Base-by-base conservation (phyloP, 1,140 invertebrate species). In the Plectus sambesii region DNA sequence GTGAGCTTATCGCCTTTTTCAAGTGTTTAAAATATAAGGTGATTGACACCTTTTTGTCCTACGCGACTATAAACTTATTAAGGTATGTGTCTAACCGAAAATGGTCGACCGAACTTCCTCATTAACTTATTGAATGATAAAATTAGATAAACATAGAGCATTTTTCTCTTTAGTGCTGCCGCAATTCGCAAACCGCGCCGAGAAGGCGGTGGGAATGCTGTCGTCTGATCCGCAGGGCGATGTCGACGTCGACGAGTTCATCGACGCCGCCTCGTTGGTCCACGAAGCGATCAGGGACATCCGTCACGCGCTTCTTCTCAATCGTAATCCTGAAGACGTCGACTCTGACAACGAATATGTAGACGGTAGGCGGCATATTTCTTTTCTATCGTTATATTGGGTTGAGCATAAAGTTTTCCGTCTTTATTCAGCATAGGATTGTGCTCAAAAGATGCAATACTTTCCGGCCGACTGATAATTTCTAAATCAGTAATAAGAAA, bases 281-380 rank as follows among this genome's bases (percentile, higher is more conserved):
- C 94, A 97, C 69, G 89, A 97, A 72, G 90, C 88, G 1, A 89
- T 98, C 0, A 72, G 88, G 26, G 90, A 97, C 72, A 94, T 99
- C 55, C 76, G 93, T 56, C 78, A 88, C 50, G 89, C 90, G 42
- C 89, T 99, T 35, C 75, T 98, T 1, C 87, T 96, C 85, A 96
- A 94, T 70, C 78, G 89, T 73, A 87, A 70, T 51, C 46, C 57
- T 25, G 69, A 72, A 35, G 72, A 75, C 45, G 59, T 73, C 39
- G 73, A 75, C 47, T 69, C 69, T 43, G 73, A 75, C 52, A 72
- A 71, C 48, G 68, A 69, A 42, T 70, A 69, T 27, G 62, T 68
- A 46, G 60, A 66, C 43, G 63, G 61, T 55, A 50, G n/a, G n/a
- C n/a, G n/a, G n/a, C n/a, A n/a, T n/a, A n/a, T n/a, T n/a, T n/a